Evolutionary conservation across 2,888 invertebrate genomes (phyloP).

Genomic region (Theristus sp.): DNA sequence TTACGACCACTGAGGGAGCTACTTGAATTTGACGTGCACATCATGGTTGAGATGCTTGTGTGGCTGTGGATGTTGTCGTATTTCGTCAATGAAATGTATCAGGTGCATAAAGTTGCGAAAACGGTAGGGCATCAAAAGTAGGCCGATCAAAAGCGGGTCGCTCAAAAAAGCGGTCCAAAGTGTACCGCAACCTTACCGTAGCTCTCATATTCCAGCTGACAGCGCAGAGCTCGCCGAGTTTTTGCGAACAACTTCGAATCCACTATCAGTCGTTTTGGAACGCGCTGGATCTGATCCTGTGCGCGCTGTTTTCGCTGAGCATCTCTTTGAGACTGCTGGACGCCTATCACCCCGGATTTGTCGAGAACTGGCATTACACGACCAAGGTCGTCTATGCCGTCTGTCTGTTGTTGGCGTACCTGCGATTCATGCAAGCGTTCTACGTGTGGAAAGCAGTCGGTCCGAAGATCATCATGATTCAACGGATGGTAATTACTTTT

Average conservation of each 20-base stretch:
- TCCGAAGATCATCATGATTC: constrained; percentile 33
- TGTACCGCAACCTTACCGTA: no score
- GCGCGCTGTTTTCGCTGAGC: constrained; percentile 16
- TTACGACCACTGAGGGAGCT: no score
- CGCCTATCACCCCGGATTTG: background rate
- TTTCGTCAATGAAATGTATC: background rate
- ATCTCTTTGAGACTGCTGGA: background rate
- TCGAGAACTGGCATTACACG: constrained; percentile 12
- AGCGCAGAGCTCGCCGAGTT: no score
- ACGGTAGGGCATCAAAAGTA: no score
- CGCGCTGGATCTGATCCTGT: constrained; percentile 25
- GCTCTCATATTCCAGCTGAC: no score
- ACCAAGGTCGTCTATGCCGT: constrained; percentile 26
- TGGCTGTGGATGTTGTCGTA: constrained; percentile 12
- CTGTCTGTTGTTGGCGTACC: constrained; percentile 26
- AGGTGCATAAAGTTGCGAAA: no score
- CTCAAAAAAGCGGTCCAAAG: no score
- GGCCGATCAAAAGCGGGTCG: no score
- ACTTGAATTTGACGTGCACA: background rate
- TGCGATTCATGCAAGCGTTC: constrained; percentile 30
- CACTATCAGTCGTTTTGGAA: constrained; percentile 22
- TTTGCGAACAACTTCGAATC: background rate
- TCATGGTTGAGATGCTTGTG: background rate
- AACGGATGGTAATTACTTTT: constrained; percentile 24
- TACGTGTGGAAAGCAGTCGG: constrained; percentile 30